Base-by-base conservation (phyloP, 2,888 invertebrate species). In the Panzeria rudis region DNA sequence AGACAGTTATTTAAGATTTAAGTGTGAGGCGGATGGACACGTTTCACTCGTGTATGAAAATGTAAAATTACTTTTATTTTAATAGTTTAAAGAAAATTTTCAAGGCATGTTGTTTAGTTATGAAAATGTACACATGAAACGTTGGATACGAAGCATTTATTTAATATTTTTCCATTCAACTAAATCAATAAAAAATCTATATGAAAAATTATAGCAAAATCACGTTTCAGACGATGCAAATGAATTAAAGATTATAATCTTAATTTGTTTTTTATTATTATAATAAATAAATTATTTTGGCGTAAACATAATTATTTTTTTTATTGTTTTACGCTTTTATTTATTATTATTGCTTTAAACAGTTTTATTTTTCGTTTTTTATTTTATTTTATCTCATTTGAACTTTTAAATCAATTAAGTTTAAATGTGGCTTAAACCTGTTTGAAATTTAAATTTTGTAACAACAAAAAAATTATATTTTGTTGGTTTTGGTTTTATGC, bases 371-470 rank as follows among this genome's bases (percentile, higher is more conserved):
- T 4, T 29, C 5, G 59, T 76, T 62, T 32, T 25, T 25, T 54
- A 47, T 68, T 25, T 25, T 35, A 47, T 68, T n/a, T 52, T 9
- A 13, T 35, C 35, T 44, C 7, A 35, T 56, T 66, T 78, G 62
- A 79, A 73, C 73, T 73, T 73, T 80, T 56, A 66, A 25, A 35
- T 64, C 47, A 54, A 72, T 72, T 64, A 47, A 47, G 7, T 56
- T 56, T 64, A 44, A 71, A 79, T 44, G 32, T 72, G 54, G 44
- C 17, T 41, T n/a, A 80, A 80, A 80, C 80, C 80, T 73, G 80
- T 80, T 80, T 80, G 23, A 78, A 50, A 59, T 68, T 38, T n/a
- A 13, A 35, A 29, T 71, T 17, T 59, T 20, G 44, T 32, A 29
- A 11, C 7, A 44, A 56, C 1, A 8, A 23, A 50, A 52, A 41